Conservation (phyloP, 2,113 vertebrate genomes). For the Sisor rabdophorus region DNA sequence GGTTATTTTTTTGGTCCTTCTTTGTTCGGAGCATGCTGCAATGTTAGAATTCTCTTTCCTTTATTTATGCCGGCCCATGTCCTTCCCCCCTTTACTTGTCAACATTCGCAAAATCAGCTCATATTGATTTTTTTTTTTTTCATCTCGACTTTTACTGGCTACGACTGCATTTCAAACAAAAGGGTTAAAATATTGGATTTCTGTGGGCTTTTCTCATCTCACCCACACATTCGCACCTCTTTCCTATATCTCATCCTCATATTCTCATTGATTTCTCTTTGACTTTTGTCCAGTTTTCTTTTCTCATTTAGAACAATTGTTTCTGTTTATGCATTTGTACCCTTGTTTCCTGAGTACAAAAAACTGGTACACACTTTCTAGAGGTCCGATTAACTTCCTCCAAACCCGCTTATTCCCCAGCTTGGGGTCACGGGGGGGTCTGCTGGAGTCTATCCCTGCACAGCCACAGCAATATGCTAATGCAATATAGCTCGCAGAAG, state of each 20-base stretch:
- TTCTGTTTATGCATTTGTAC: not conserved
- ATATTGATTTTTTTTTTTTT: conserved; percentile 70
- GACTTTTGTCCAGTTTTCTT: not conserved
- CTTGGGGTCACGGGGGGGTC: too few species aligned
- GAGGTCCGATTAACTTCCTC: too few species aligned
- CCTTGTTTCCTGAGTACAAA: not conserved
- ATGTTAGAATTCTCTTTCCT: conserved; percentile 10
- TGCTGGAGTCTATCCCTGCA: too few species aligned
- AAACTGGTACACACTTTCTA: too few species aligned
- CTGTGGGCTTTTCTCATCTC: conserved; percentile 44
- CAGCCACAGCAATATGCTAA: too few species aligned
- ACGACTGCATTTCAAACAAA: conserved; percentile 66
- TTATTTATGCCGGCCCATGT: conserved; percentile 11
- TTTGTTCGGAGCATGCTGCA: not conserved
- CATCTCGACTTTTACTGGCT: conserved; percentile 69
- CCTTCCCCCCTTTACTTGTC: conserved; percentile 55
- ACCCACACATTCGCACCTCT: conserved; percentile 27
- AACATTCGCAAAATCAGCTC: conserved; percentile 66
- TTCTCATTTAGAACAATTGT: conserved; percentile 16
- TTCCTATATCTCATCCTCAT: conserved; percentile 14
- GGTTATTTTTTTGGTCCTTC: conserved; percentile 11
- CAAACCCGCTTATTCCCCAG: too few species aligned
- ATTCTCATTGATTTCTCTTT: not conserved
- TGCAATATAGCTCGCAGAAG: too few species aligned
- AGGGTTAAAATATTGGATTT: conserved; percentile 76